These are phyloP conservation scores for Chelonoidis abingdonii DNA, from an alignment of 2,113 vertebrate genomes.

Conservation along the genomic window DNA sequence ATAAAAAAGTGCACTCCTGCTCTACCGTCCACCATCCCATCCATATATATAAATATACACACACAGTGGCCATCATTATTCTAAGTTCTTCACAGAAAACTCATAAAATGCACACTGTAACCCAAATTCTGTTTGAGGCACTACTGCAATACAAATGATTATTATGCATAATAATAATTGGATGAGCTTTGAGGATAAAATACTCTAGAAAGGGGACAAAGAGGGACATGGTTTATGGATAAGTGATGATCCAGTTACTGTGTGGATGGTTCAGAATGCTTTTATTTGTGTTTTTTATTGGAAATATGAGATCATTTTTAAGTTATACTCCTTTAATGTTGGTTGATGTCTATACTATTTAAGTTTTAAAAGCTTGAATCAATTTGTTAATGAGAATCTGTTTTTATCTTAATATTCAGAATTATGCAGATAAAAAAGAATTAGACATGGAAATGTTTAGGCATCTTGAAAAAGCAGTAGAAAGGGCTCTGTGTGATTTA, in stretches of 20 bases:
- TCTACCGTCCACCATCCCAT: not conserved
- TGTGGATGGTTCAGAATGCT: not conserved
- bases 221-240: not conserved
- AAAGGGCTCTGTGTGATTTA: slow-evolving; percentile 45
- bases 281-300: not conserved
- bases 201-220: not conserved
- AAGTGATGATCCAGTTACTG: not conserved
- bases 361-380: not conserved
- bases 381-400: slow-evolving; percentile 9
- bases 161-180: rapidly evolving
- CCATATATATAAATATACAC: not conserved
- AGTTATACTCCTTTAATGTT: not conserved
- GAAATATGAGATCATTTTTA: not conserved
- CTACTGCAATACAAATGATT: not conserved
- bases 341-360: not conserved
- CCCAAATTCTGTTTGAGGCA: not conserved
- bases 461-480: slow-evolving; percentile 56
- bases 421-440: slow-evolving; percentile 60
- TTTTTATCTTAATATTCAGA: slow-evolving; percentile 66
- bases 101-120: not conserved
- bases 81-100: not conserved
- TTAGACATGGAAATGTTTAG: slow-evolving; percentile 3
- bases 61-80: not conserved
- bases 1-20: not conserved
- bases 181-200: not conserved